phyloP scores from a whole-genome alignment of 2,113 vertebrate species.

The Sula dactylatra region DNA sequence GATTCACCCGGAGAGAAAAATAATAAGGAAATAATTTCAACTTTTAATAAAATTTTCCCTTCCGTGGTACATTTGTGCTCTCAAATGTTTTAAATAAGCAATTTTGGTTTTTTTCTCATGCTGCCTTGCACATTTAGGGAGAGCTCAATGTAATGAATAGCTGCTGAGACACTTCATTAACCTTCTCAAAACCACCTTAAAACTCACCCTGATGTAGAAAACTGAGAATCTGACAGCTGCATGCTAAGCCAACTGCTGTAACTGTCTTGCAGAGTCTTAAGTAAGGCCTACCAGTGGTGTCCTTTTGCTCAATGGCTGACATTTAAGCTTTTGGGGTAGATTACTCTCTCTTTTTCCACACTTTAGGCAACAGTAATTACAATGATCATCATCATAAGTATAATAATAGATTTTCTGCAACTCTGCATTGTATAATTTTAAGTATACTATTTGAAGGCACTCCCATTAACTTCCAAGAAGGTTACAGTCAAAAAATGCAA shows the following conservation, averaged over 20 bases:
- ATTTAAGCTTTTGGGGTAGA: neutral
- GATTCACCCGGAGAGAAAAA: neutral
- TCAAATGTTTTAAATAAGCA: neutral
- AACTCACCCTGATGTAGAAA: neutral
- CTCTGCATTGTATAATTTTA: neutral
- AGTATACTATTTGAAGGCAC: neutral
- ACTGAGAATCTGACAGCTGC: neutral
- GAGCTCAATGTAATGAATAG: neutral
- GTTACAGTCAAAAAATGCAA: neutral
- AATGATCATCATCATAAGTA: neutral
- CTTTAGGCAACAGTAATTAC: neutral
- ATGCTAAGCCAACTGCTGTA: neutral
- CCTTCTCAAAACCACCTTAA: neutral
- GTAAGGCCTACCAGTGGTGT: neutral
- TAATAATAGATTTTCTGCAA: neutral
- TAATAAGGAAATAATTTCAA: neutral
- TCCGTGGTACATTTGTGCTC: neutral
- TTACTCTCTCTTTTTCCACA: neutral
- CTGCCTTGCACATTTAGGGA: neutral
- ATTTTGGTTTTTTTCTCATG: neutral
- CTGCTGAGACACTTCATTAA: conserved; percentile 5
- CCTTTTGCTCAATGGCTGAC: neutral
- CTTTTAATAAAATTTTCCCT: neutral
- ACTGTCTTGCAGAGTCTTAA: neutral
- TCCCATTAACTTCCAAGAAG: neutral